Evolutionary conservation across 2,113 vertebrate genomes (phyloP), one percentile per base, ranked within the genome.

Genomic region (Lasiurus cinereus): DNA sequence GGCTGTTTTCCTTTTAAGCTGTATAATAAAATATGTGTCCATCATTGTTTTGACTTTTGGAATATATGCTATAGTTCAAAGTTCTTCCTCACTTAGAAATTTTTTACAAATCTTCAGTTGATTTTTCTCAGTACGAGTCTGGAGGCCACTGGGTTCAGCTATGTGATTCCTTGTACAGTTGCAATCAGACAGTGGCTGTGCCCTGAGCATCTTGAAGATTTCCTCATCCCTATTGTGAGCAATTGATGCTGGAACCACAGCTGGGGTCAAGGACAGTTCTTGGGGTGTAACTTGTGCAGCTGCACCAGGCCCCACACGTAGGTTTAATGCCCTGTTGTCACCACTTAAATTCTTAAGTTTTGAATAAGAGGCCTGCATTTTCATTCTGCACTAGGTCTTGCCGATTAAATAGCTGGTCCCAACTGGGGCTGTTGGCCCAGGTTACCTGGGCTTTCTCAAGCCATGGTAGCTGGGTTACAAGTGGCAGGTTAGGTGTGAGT

Each of bases 51-150:
- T 91, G 48, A 88, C 29, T 77, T 64, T 27, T 87, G 43, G 77
- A 52, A 88, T 88, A 52, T 94, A 77, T 69, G 21, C 83, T 43
- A 77, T 62, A 77, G 27, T 83, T 92, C 27, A 62, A 3, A 92
- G 27, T 54, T 72, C 31, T 80, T 94, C 33, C 46, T 67, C 48
- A 88, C 46, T 67, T 39, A 88, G 19, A 86, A 86, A 19, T 27
- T 77, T 59, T 66, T 21, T 19, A 33, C 11, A 72, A 85, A 36
- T 48, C 52, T 52, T 39, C 24, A 54, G 6, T n/a, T 66, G 16
- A 59, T 89, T 83, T 83, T 39, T 31, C 29, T 66, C 6, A 31
- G 69, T 62, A 12, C 2, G 10, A 67, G 18, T 62, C 56, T 73
- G 36, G 5, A 79, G 9, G 24, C 7, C 18, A 8, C 12, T 29